Conservation (phyloP, 2,888 invertebrate genomes). For the Calameuta idolon region DNA sequence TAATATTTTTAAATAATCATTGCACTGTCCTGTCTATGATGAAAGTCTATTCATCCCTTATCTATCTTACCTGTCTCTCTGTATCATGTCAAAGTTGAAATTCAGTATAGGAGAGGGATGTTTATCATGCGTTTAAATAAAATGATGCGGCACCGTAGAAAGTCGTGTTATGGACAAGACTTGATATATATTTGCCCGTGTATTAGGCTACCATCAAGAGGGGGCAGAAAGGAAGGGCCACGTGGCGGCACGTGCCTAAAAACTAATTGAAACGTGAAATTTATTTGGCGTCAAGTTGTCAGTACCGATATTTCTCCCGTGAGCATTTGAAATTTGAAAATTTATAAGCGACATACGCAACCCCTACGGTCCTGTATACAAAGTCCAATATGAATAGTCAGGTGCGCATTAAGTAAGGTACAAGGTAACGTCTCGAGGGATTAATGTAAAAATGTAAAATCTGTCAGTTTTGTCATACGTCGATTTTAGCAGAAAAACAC, state of each 20-base stretch:
- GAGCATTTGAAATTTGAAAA: background rate
- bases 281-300: constrained; percentile 60
- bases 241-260: constrained; percentile 63
- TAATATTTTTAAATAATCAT: constrained; percentile 27
- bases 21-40: background rate
- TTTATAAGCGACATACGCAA: background rate
- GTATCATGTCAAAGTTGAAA: background rate
- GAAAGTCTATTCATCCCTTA: background rate
- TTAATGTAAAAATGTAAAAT: background rate
- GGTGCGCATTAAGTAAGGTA: background rate
- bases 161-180: constrained; percentile 42
- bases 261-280: constrained; percentile 67
- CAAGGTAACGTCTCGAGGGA: background rate
- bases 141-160: constrained; percentile 17
- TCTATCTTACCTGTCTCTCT: background rate
- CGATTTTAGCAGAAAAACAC: background rate
- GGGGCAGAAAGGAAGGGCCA: constrained; percentile 41
- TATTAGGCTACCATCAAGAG: constrained; percentile 27
- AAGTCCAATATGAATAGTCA: background rate
- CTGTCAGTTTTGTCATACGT: background rate
- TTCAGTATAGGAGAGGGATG: background rate
- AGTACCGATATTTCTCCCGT: constrained; percentile 44
- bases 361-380: background rate
- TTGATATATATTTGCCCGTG: constrained; percentile 51
- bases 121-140: constrained; percentile 11